Evolutionary conservation across 2,797 vertebrate genomes (phyloP).

Genomic region (Champsocephalus esox): DNA sequence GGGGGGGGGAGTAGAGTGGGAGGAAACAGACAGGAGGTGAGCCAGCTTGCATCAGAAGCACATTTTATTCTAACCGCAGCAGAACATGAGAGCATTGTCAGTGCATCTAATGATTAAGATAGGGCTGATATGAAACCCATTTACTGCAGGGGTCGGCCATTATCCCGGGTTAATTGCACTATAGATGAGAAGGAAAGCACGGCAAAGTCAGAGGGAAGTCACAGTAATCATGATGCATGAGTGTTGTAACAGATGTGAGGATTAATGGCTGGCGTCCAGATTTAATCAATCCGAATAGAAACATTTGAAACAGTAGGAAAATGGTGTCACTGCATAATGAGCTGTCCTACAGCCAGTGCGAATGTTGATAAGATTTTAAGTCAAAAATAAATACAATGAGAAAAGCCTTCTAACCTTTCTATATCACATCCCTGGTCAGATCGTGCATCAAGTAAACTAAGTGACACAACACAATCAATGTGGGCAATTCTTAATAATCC

Average conservation of each 20-base stretch:
- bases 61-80: slow-evolving; percentile 62
- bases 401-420: too few relatives aligned
- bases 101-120: slow-evolving; percentile 61
- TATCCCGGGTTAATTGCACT: slow-evolving; percentile 52
- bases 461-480: too few relatives aligned
- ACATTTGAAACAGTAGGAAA: slow-evolving; percentile 16
- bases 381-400: too few relatives aligned
- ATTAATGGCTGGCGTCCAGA: slow-evolving; percentile 42
- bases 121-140: slow-evolving; percentile 56
- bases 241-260: slow-evolving; percentile 29
- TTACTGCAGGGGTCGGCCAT: slow-evolving; percentile 47
- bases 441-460: too few relatives aligned
- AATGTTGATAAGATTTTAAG: slow-evolving; percentile 10
- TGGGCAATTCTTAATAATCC: too few relatives aligned
- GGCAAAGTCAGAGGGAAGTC: slow-evolving; percentile 41
- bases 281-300: slow-evolving; percentile 55
- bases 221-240: slow-evolving; percentile 15
- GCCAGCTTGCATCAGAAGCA: slow-evolving; percentile 48
- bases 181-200: slow-evolving; percentile 37
- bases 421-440: too few relatives aligned
- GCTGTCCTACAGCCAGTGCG: background rate
- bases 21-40: background rate
- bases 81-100: slow-evolving; percentile 56
- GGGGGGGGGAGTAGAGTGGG: background rate
- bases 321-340: slow-evolving; percentile 14